phyloP scores from a whole-genome alignment of 2,797 vertebrate species.

The Spatula clypeata region DNA sequence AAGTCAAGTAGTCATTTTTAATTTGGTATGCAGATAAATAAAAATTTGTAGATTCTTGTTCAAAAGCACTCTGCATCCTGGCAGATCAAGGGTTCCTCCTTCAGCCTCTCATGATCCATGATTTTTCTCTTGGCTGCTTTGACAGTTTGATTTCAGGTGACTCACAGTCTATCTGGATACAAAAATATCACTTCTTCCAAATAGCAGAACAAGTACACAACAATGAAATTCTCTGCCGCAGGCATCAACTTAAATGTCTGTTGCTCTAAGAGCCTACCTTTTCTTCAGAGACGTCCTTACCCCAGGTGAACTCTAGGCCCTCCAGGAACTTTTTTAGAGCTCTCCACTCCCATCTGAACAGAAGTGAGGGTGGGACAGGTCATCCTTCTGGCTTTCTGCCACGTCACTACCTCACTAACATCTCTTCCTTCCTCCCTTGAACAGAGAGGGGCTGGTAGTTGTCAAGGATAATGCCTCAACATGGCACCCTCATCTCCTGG shows the following conservation, averaged over 20 bases:
- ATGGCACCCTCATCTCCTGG: not conserved
- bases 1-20: not conserved
- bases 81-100: not conserved
- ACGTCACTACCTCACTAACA: rapidly evolving
- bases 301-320: not conserved
- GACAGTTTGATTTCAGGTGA: not conserved
- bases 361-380: not conserved
- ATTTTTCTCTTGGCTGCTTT: not conserved
- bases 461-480: not conserved
- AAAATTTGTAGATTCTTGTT: not conserved
- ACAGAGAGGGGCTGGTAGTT: not conserved
- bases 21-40: not conserved
- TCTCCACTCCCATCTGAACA: not conserved
- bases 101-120: not conserved
- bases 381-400: not conserved
- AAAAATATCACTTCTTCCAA: not conserved
- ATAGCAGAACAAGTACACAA: not conserved
- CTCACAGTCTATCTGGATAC: rapidly evolving
- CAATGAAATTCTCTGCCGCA: not conserved
- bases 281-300: not conserved
- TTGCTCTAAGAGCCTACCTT: not conserved
- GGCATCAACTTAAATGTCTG: not conserved
- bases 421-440: not conserved
- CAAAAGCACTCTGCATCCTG: not conserved
- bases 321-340: not conserved